Evolutionary conservation across 2,888 invertebrate genomes (phyloP).

Genomic region (Andrena marginata): DNA sequence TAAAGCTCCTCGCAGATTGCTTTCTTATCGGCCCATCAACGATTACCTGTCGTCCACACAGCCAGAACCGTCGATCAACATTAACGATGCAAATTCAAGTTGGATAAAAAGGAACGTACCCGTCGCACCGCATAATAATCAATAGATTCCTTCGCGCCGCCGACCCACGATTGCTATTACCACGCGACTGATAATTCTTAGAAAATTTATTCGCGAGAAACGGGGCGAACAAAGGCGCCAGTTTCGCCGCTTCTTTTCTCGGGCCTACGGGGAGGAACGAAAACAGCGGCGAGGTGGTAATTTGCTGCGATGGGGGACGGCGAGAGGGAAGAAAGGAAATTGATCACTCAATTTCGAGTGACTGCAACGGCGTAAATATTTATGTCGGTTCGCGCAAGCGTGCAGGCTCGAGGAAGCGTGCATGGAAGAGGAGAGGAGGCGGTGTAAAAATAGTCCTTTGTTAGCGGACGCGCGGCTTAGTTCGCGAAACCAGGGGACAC

Average conservation of each 20-base stretch:
- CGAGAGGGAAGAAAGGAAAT: background rate
- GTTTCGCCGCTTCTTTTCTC: background rate
- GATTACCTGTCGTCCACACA: no score
- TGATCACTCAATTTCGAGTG: conserved; percentile 7
- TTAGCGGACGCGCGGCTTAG: conserved; percentile 9
- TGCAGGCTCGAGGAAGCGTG: background rate
- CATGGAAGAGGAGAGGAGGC: background rate
- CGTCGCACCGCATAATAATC: no score
- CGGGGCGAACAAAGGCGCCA: background rate
- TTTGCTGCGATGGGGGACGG: background rate
- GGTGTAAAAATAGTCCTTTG: conserved; percentile 50
- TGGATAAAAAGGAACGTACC: no score
- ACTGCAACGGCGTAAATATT: conserved; percentile 36
- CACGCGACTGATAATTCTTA: background rate
- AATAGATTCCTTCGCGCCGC: no score
- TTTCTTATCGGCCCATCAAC: no score
- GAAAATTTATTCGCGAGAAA: background rate
- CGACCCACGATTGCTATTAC: background rate
- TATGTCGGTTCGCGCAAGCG: conserved; percentile 20
- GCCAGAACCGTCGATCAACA: no score
- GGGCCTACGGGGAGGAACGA: background rate
- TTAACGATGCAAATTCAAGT: no score
- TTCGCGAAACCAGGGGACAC: conserved; percentile 9
- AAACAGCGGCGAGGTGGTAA: background rate
- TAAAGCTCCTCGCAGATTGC: background rate